Base-by-base conservation (phyloP, 2,888 invertebrate species). In the Geophilus truncorum region DNA sequence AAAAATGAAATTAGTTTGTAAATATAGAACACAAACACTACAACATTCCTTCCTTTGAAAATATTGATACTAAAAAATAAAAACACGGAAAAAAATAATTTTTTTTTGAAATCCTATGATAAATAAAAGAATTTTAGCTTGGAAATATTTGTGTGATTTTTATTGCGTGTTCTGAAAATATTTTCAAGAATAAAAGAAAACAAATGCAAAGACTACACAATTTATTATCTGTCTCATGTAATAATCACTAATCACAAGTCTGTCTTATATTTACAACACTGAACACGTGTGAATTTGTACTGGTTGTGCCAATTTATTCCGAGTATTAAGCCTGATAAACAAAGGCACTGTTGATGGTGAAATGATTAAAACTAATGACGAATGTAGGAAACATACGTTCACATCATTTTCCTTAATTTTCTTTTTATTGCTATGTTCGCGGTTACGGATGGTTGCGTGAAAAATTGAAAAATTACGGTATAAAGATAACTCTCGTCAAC, bases 21-120 rank as follows among this genome's bases (percentile, higher is more conserved):
- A 70, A 70, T 70, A 70, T 70, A 70, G 70, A 70, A 25, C 70
- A 70, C 70, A 70, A 70, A 28, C 70, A 70, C 15, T 70, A 28
- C 70, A 70, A 70, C 70, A 70, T 70, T 70, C 70, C 70, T 70
- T 70, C 70, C 70, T 70, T 23, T 70, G 70, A 70, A 70, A 70
- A 70, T 70, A 70, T 28, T 28, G 28, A 70, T 23, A 70, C 70
- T 70, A 28, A 28, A 28, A 15, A 28, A 28, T 25, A 70, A 62
- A 70, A 28, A 70, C 25, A 70, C 3, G 2, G 0, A 28, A 70
- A 28, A 51, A 51, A 18, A n/a, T n/a, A 21, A 51, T 21, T n/a
- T 18, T 18, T 51, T 70, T 70, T 70, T 70, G 25, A 70, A 25
- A 70, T 51, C 51, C 70, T 28, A 12, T 28, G 70, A 70, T 70